These are phyloP conservation scores for Drosophila bifasciata DNA, from an alignment of 1,140 invertebrate genomes.

Conservation along the genomic window DNA sequence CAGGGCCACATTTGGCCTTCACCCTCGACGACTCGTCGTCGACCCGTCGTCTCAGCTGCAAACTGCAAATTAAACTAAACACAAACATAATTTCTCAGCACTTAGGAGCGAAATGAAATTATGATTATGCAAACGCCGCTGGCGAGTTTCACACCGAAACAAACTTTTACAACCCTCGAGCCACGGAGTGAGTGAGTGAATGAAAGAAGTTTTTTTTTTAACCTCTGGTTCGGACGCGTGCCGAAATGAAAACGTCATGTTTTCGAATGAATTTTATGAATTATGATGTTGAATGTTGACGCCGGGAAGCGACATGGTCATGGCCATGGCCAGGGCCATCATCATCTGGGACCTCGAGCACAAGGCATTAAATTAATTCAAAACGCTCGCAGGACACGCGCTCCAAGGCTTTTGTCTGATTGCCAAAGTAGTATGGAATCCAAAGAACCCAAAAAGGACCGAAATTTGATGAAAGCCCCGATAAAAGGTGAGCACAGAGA, in stretches of 20 bases:
- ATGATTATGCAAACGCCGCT: constrained; percentile 70
- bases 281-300: constrained; percentile 73
- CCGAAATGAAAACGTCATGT: constrained; percentile 82
- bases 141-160: constrained; percentile 63
- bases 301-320: constrained; percentile 47
- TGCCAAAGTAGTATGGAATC: constrained; percentile 64
- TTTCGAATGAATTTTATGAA: constrained; percentile 82
- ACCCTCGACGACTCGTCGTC: constrained; percentile 26
- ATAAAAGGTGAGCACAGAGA: constrained; percentile 65
- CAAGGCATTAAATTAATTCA: constrained; percentile 80
- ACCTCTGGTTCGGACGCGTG: constrained; percentile 50
- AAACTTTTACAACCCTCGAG: constrained; percentile 52
- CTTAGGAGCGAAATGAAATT: constrained; percentile 72
- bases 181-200: constrained; percentile 20
- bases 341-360: constrained; percentile 65
- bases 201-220: constrained; percentile 19
- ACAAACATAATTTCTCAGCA: constrained; percentile 78
- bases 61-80: constrained; percentile 78
- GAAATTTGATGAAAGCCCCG: constrained; percentile 71
- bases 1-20: constrained; percentile 47
- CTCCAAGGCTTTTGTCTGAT: constrained; percentile 62
- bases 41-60: constrained; percentile 52
- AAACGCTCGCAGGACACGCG: constrained; percentile 76
- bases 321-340: constrained; percentile 13
- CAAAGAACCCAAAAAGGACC: constrained; percentile 42